Evolutionary conservation across 2,797 vertebrate genomes (phyloP), one percentile per base, ranked within the genome.

Genomic region (Zenarchopterus dispar): DNA sequence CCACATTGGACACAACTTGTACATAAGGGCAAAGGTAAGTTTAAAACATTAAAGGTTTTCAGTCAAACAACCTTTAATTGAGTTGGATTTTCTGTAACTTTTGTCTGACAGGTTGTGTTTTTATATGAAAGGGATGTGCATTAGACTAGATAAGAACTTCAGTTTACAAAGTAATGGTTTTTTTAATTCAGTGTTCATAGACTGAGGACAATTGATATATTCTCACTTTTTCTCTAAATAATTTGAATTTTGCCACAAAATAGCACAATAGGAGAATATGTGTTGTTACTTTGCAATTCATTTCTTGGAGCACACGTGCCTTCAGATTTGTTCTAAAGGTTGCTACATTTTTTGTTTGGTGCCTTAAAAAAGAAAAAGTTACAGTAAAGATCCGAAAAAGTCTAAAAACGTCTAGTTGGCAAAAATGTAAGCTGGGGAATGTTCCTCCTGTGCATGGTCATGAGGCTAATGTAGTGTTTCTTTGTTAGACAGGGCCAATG

Each of bases 181-280:
- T 45, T 8, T 7, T 18, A 19, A 19, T 18, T 46, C 3, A 46
- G 11, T 46, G 11, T 24, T 65, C 9, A 17, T 49, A 3, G 18
- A 24, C 1, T 6, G 11, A 26, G 9, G 21, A 6, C 9, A 39
- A 13, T 0, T 15, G 24, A 2, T 23, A 11, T 9, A 13, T 31
- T 15, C 10, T n/a, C 16, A 1, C 4, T 24, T 16, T 28, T 24
- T 53, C 17, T 52, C 18, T 15, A 22, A 46, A 53, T 59, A 42
- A 54, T 60, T 69, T 31, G 1, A 13, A 52, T 64, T 64, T 49
- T 39, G 36, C 17, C 46, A 26, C 28, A 58, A 19, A 50, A 36
- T 16, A 8, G 0, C 23, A 36, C 11, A 36, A 36, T 13, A 36
- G 33, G 33, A 36, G 33, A 36, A 36, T 10, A 10, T 13, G 33